These are phyloP conservation scores for Euplexia lucipara DNA, from an alignment of 2,888 invertebrate species.

Conservation along the genomic window DNA sequence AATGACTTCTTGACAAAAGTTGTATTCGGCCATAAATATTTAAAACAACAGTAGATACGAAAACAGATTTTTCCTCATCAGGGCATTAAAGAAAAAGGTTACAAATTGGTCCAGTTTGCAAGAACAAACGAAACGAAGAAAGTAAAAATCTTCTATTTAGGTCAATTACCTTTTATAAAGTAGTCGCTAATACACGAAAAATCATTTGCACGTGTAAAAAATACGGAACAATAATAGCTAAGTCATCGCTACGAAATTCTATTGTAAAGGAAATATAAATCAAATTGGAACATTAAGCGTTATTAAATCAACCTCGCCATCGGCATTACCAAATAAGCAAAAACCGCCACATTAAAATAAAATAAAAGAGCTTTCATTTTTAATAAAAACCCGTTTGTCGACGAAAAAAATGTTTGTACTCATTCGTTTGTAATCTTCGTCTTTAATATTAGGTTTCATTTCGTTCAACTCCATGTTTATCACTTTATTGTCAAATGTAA, in stretches of 20 bases:
- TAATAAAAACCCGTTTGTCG: slow-evolving; percentile 36
- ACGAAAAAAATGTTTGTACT: slow-evolving; percentile 18
- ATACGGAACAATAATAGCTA: slow-evolving; percentile 7
- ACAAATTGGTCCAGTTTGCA: not conserved
- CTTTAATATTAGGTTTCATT: slow-evolving; percentile 34
- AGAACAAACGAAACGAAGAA: not conserved
- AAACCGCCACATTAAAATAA: slow-evolving; percentile 36
- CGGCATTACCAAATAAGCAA: slow-evolving; percentile 10
- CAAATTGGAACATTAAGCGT: slow-evolving; percentile 18
- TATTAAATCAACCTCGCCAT: slow-evolving; percentile 34
- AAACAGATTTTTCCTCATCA: not conserved
- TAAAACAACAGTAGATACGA: not conserved
- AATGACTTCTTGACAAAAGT: not conserved
- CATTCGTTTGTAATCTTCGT: slow-evolving; percentile 21
- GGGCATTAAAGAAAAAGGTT: slow-evolving; percentile 6
- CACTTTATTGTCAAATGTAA: slow-evolving; percentile 34
- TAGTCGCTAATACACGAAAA: not conserved
- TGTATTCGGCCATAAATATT: not conserved
- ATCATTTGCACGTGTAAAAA: not conserved
- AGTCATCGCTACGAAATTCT: slow-evolving; percentile 11
- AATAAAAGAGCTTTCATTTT: slow-evolving; percentile 31
- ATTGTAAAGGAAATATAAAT: slow-evolving; percentile 23
- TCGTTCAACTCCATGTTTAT: slow-evolving; percentile 32
- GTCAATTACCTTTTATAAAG: slow-evolving; percentile 7
- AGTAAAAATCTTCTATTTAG: not conserved